A percentile compares a stretch with the other conserved stretches of the same genome.
Evolutionary conservation across 2,113 vertebrate genomes (phyloP).

Genomic region (Podarcis cretensis): DNA sequence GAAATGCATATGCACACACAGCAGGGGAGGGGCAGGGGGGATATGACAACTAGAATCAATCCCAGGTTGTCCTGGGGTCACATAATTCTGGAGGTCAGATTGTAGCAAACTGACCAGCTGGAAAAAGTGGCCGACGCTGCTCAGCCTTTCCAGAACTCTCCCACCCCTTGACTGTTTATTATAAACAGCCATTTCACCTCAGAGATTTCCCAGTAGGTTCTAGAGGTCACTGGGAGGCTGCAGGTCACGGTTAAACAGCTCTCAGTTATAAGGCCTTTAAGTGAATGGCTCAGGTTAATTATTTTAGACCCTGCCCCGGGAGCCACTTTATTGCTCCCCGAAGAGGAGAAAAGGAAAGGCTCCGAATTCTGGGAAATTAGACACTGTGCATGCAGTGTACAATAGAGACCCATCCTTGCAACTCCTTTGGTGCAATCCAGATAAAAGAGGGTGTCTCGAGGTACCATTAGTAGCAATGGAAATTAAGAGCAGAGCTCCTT

Average conservation of each 20-base stretch:
- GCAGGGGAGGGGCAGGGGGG: background rate
- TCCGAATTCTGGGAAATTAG: background rate
- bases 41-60: slow-evolving; percentile 16
- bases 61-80: slow-evolving; percentile 6
- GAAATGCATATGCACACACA: background rate
- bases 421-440: background rate
- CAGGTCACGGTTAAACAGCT: slow-evolving; percentile 30
- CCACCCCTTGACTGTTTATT: slow-evolving; percentile 8
- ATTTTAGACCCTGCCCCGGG: background rate
- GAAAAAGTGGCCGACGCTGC: background rate
- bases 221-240: slow-evolving; percentile 24
- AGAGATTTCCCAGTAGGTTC: background rate
- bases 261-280: slow-evolving; percentile 10
- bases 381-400: background rate
- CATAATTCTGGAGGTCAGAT: background rate
- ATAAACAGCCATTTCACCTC: slow-evolving; percentile 11
- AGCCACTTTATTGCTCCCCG: background rate
- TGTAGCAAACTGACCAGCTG: slow-evolving; percentile 3
- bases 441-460: background rate
- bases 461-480: background rate
- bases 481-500: background rate
- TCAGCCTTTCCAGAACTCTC: background rate
- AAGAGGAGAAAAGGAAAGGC: background rate
- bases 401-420: background rate
- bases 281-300: slow-evolving; percentile 23